phyloP scores from a whole-genome alignment of 2,113 vertebrate genomes.

The Columbina picui region DNA sequence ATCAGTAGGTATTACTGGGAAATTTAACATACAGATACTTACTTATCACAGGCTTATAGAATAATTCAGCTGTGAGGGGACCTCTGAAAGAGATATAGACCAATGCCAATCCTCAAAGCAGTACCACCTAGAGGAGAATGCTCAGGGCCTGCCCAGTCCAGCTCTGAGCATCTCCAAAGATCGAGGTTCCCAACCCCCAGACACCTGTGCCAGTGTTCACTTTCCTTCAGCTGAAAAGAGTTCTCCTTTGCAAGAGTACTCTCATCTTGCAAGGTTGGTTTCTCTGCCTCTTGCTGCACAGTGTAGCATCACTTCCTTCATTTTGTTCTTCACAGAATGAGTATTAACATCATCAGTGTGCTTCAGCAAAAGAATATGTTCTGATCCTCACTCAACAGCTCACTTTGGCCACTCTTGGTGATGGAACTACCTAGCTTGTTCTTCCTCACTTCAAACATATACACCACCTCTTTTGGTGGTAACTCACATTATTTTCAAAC shows the following conservation, averaged over 20 bases:
- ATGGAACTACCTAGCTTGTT: not conserved
- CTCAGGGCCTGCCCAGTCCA: not conserved
- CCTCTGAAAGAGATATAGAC: not conserved
- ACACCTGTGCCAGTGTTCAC: not conserved
- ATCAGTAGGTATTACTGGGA: not conserved
- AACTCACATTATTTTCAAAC: not conserved
- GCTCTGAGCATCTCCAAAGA: not conserved
- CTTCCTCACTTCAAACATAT: not conserved
- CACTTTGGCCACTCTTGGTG: not conserved
- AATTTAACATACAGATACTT: not conserved
- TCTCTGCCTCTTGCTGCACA: not conserved
- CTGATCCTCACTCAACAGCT: not conserved
- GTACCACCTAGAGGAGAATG: not conserved
- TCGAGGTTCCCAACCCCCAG: not conserved
- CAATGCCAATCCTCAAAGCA: not conserved
- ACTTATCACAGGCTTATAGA: not conserved
- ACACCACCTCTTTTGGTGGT: not conserved
- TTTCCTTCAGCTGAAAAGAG: not conserved
- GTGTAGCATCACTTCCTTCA: not conserved
- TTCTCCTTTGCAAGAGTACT: not conserved
- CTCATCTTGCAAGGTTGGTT: not conserved
- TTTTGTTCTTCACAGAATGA: not conserved
- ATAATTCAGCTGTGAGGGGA: not conserved
- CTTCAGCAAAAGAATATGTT: not conserved
- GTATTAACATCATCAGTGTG: not conserved